Evolutionary conservation across 2,888 invertebrate species (phyloP), one percentile per base, ranked within the genome.

Genomic region (Yponomeuta cagnagella): DNA sequence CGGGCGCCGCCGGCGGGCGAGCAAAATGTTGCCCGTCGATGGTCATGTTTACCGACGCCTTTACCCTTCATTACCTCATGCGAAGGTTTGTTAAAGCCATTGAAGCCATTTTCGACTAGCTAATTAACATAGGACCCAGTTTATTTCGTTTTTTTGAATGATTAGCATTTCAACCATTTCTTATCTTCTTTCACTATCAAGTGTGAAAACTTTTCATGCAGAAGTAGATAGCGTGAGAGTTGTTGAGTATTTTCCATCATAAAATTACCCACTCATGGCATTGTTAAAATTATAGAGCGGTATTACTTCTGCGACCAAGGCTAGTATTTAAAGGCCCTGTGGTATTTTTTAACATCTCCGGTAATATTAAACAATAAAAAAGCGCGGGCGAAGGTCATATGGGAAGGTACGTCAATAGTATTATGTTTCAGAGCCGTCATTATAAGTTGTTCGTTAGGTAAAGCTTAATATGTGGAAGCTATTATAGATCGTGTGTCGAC

Each of bases 391-490:
- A 43, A 68, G 68, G 37, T 68, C 23, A 23, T 68, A n/a, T 48
- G 10, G n/a, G 10, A 48, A 68, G 37, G 68, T 48, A 48, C 37
- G 43, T 68, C 48, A 23, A 65, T 43, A 23, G 15, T 43, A 68
- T 15, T 48, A 43, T 64, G 48, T 67, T 67, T 33, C 43, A 31
- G n/a, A 66, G 43, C 37, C 10, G 68, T 23, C 68, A 23, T 68
- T 68, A 65, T 65, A 65, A 65, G 23, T 30, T 31, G 10, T 65
- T 65, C 65, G 65, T 30, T 23, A 65, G 33, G 65, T 68, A 43
- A 76, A 76, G 79, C 82, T 82, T 82, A 84, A 83, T 82, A 83
- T 78, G 78, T 80, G 82, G 77, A 76, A 79, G 80, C 76, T 73
- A 75, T 76, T 73, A 75, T 76, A 33, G 33, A 5, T 33, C 33